Conservation (phyloP, 2,888 invertebrate genomes). For the Cerastis rubricosa region DNA sequence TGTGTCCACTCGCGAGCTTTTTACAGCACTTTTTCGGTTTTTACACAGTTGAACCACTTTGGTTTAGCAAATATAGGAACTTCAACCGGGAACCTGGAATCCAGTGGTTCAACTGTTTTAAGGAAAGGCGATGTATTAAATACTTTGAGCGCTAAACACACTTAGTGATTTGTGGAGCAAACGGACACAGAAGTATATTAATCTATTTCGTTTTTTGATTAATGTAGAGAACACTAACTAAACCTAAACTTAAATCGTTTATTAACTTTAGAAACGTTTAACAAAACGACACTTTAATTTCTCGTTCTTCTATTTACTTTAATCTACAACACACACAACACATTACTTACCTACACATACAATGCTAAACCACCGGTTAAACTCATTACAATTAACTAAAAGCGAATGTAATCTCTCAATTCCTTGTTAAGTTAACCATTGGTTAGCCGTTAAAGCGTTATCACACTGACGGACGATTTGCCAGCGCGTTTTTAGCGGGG, state of each 20-base stretch:
- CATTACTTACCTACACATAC: slow-evolving; percentile 24
- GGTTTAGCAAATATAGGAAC: no score
- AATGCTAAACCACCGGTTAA: slow-evolving; percentile 26
- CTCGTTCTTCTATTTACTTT: not conserved
- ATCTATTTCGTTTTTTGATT: not conserved
- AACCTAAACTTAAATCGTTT: not conserved
- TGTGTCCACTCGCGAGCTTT: no score
- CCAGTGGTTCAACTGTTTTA: no score
- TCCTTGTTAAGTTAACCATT: slow-evolving; percentile 36
- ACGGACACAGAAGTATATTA: not conserved
- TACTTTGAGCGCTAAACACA: no score
- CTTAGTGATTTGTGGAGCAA: no score
- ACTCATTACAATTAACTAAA: slow-evolving; percentile 53
- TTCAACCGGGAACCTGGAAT: no score
- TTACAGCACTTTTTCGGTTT: no score
- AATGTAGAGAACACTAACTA: not conserved
- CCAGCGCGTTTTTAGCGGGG: not conserved
- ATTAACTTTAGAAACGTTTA: slow-evolving; percentile 22
- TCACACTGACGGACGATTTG: not conserved
- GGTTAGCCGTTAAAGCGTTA: not conserved
- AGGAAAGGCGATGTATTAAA: no score
- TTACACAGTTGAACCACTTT: no score
- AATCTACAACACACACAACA: slow-evolving; percentile 18
- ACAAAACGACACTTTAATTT: slow-evolving; percentile 6
- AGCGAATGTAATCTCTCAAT: slow-evolving; percentile 54